Conservation (phyloP, 2,888 invertebrate genomes). For the Pediacus dermestoides region DNA sequence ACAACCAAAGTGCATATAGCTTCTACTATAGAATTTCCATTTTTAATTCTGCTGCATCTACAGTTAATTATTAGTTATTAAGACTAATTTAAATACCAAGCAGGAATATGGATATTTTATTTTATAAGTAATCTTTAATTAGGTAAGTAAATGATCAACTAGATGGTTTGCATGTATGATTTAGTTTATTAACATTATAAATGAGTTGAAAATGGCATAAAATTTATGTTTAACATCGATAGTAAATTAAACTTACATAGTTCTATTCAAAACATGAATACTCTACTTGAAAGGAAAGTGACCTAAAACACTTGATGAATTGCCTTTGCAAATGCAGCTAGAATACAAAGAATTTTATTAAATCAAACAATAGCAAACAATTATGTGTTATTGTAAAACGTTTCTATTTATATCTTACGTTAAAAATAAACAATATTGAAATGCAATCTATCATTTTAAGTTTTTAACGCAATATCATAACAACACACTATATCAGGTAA, state of each 20-base stretch:
- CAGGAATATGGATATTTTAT: too few species aligned
- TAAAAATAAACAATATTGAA: slow-evolving; percentile 12
- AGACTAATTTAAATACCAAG: too few species aligned
- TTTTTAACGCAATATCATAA: too few species aligned
- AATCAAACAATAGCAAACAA: slow-evolving; percentile 28
- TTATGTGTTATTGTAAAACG: slow-evolving; percentile 22
- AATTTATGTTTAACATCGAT: slow-evolving; percentile 28
- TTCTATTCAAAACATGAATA: slow-evolving; percentile 33
- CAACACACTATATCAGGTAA: slow-evolving; percentile 8
- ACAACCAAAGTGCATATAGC: too few species aligned
- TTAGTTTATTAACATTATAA: slow-evolving; percentile 5
- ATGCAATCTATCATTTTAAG: slow-evolving; percentile 13
- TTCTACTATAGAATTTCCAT: too few species aligned
- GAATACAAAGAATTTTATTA: slow-evolving; percentile 29
- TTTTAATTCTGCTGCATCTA: too few species aligned
- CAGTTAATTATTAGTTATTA: too few species aligned
- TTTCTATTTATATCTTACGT: slow-evolving; percentile 11
- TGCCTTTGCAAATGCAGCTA: slow-evolving; percentile 27
- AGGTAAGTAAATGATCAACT: slow-evolving; percentile 5
- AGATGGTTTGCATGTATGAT: slow-evolving; percentile 2
- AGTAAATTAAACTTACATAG: slow-evolving; percentile 27
- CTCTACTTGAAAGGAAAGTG: slow-evolving; percentile 35
- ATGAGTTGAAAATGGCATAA: slow-evolving; percentile 21
- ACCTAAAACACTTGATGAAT: slow-evolving; percentile 36
- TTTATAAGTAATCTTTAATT: slow-evolving; percentile 5